phyloP scores from a whole-genome alignment of 2,797 vertebrate genomes.

The Pseudochirops cupreus region DNA sequence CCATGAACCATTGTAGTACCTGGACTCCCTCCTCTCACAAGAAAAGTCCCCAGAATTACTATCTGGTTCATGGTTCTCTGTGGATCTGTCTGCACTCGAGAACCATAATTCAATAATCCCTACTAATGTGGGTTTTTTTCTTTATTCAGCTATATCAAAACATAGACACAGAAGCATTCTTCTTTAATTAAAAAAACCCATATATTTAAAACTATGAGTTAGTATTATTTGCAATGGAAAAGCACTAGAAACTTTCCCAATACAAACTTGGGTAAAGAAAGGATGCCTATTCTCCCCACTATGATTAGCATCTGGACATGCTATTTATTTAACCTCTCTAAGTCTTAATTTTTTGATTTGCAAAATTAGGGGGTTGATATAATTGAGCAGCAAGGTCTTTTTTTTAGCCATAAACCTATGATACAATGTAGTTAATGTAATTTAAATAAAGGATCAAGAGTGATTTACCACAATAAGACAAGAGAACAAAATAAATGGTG shows the following conservation, averaged over 20 bases:
- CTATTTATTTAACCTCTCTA: neutral
- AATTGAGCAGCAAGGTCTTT: neutral
- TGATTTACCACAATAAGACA: neutral
- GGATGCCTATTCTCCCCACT: neutral
- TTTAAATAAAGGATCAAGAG: neutral
- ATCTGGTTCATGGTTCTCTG: neutral
- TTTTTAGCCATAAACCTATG: neutral
- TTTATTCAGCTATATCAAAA: neutral
- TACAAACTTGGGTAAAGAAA: neutral
- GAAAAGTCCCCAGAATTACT: neutral
- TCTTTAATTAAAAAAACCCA: neutral
- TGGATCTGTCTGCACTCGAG: neutral
- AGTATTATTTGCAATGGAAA: neutral
- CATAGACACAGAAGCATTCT: neutral
- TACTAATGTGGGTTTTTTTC: neutral
- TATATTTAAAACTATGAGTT: neutral
- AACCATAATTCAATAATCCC: neutral
- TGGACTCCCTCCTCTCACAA: neutral
- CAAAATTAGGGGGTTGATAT: neutral
- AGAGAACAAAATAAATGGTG: neutral
- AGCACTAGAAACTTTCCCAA: neutral
- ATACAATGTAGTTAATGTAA: neutral
- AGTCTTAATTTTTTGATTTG: neutral
- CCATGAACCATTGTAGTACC: neutral
- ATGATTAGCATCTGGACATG: neutral